Base-by-base conservation (phyloP, 2,797 vertebrate species). In the Pelobates cultripes region DNA sequence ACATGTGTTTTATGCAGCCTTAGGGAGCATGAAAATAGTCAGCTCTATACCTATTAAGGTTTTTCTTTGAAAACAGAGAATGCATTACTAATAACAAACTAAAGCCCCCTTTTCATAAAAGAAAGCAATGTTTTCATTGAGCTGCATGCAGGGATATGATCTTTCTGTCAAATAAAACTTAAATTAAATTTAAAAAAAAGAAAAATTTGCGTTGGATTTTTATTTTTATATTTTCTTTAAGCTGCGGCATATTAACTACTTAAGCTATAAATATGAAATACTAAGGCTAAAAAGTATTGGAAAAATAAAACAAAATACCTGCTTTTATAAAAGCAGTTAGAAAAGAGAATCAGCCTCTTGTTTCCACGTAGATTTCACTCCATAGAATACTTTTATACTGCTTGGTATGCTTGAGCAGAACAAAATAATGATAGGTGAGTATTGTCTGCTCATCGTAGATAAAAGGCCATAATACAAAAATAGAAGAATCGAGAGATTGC, bases 381-480 rank as follows among this genome's bases (percentile, higher is more conserved):
- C 4, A 71, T 87, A 77, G 53, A 41, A 80, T 86, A 69, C 75
- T 86, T 89, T 88, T 86, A 85, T 84, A 78, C 77, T 86, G 88
- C 84, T 89, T 87, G 86, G 83, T 85, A 88, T 89, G 86, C 91
- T 91, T 92, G 88, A 88, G 66, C 79, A 88, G 86, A 57, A 60
- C 84, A 84, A 86, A 86, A 85, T 81, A 63, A 80, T 87, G 87
- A 70, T 87, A 91, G 90, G 90, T 91, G 89, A 92, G 83, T 79
- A 9, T 0, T 9, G 89, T 87, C 95, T 99, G 97, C 92, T 93
- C 85, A 87, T 90, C 85, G 91, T 91, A 96, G 97, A 99, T 99
- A 98, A 98, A 96, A 93, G 92, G 88, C 86, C 88, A 89, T 91
- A 94, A 95, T 92, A n/a, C n/a, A 95, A 95, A 91, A 89, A 89